Conservation (phyloP, 1,140 invertebrate species). For the Pogonomyrmex barbatus region DNA sequence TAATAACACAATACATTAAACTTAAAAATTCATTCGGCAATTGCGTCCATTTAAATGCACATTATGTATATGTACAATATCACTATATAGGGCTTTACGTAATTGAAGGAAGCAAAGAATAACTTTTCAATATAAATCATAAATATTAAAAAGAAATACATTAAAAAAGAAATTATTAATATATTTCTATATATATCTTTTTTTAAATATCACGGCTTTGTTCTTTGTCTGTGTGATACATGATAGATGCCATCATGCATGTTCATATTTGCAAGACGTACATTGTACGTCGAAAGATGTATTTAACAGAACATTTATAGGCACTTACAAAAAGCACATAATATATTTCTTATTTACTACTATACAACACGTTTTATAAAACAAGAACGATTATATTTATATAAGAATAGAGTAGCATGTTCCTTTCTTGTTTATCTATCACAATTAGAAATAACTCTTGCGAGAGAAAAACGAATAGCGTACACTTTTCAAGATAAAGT, state of each 20-base stretch:
- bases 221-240: slow-evolving; percentile 14
- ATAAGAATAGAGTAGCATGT: neutral
- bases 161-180: slow-evolving; percentile 21
- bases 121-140: neutral
- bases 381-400: neutral
- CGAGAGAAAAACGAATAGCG: neutral
- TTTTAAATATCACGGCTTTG: slow-evolving; percentile 13
- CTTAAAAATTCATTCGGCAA: neutral
- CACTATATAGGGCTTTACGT: slow-evolving; percentile 13
- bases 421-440: neutral
- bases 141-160: neutral
- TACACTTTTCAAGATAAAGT: neutral
- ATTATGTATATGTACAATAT: slow-evolving; percentile 17
- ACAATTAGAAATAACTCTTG: neutral
- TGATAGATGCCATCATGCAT: neutral
- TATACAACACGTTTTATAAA: slow-evolving; percentile 14
- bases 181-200: slow-evolving; percentile 15
- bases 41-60: slow-evolving; percentile 21
- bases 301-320: slow-evolving; percentile 43
- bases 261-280: neutral
- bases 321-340: slow-evolving; percentile 54
- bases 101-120: slow-evolving; percentile 9
- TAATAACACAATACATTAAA: neutral
- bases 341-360: slow-evolving; percentile 6
- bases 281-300: slow-evolving; percentile 22